phyloP scores from a whole-genome alignment of 2,888 invertebrate genomes.

The Troides aeacus region DNA sequence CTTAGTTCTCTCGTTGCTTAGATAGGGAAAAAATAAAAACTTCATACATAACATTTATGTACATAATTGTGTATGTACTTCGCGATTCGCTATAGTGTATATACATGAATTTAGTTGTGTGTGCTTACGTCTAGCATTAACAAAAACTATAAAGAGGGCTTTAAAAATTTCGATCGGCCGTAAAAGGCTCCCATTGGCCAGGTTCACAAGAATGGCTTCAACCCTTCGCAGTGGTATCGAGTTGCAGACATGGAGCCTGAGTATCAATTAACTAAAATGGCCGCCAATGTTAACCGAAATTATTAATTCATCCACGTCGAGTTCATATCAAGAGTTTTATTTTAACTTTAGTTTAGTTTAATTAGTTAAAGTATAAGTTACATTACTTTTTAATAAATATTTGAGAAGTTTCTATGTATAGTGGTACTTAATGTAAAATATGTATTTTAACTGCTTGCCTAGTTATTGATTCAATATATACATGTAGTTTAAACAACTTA shows the following conservation, averaged over 20 bases:
- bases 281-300: conserved; percentile 35
- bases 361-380: too few relatives aligned
- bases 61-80: background rate
- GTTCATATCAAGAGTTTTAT: background rate
- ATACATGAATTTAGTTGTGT: conserved; percentile 5
- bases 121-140: conserved; percentile 22
- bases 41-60: background rate
- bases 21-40: background rate
- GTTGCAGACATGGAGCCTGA: conserved; percentile 49
- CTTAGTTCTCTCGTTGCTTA: too few relatives aligned
- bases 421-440: too few relatives aligned
- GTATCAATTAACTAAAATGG: conserved; percentile 52
- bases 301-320: conserved; percentile 1
- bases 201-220: conserved; percentile 41
- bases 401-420: too few relatives aligned
- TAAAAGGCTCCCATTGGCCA: conserved; percentile 42
- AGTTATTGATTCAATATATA: too few relatives aligned
- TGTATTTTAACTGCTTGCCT: too few relatives aligned
- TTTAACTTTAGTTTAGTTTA: background rate
- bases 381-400: too few relatives aligned
- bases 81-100: background rate
- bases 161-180: conserved; percentile 27
- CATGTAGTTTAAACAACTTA: too few relatives aligned
- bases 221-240: conserved; percentile 44
- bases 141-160: conserved; percentile 30